Evolutionary conservation across 2,797 vertebrate genomes (phyloP).

Genomic region (Rhynchonycteris naso): DNA sequence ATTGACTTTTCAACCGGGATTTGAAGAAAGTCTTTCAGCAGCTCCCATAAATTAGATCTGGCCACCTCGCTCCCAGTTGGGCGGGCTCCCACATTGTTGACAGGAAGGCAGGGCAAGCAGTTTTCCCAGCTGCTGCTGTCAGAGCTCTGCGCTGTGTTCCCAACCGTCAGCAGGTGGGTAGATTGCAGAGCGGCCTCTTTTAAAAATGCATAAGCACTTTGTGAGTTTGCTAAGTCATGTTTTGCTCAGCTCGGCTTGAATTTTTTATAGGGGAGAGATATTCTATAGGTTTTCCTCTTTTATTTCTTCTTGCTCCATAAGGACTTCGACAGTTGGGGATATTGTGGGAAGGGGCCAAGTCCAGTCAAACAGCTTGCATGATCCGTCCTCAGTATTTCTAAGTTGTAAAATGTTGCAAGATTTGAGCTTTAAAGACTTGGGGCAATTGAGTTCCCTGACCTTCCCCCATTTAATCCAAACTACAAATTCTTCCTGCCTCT

Average conservation of each 20-base stretch:
- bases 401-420: constrained; percentile 37
- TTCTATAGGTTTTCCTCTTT: not conserved
- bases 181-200: constrained; percentile 37
- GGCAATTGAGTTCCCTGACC: not conserved
- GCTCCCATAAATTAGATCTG: constrained; percentile 79
- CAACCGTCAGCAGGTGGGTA: constrained; percentile 35
- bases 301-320: not conserved
- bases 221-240: constrained; percentile 61
- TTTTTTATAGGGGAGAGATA: constrained; percentile 66
- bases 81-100: constrained; percentile 76
- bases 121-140: constrained; percentile 66
- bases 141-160: not conserved
- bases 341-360: not conserved
- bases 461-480: not conserved
- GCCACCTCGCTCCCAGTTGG: constrained; percentile 75
- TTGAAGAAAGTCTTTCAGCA: constrained; percentile 77
- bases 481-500: not conserved
- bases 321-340: not conserved
- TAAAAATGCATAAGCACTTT: constrained; percentile 71
- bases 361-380: not conserved
- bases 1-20: constrained; percentile 80
- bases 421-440: not conserved
- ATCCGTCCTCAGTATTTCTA: not conserved
- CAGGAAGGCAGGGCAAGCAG: constrained; percentile 42
- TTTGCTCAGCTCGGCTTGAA: constrained; percentile 22